These are phyloP conservation scores for Myotis lucifugus DNA, from an alignment of 2,113 vertebrate genomes.

Conservation along the genomic window DNA sequence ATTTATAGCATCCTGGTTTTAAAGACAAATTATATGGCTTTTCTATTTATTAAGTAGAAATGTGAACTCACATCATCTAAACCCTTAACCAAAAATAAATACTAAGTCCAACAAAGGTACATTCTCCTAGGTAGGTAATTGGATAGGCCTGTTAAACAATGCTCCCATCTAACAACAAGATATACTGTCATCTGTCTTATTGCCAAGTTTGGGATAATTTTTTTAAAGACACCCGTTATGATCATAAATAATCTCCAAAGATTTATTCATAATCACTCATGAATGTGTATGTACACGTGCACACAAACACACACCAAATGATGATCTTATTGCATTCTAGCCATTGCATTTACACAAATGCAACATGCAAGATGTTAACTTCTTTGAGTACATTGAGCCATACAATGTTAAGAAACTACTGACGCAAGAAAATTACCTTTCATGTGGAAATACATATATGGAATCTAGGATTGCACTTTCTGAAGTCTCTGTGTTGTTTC, in stretches of 20 bases:
- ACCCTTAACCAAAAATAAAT: not conserved
- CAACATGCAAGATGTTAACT: not conserved
- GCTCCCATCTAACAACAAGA: not conserved
- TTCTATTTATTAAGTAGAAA: not conserved
- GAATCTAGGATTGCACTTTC: not conserved
- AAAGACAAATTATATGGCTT: not conserved
- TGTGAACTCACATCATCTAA: not conserved
- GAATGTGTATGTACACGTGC: not conserved
- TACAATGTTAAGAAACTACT: not conserved
- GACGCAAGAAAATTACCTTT: slow-evolving; percentile 6
- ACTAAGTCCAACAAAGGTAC: not conserved
- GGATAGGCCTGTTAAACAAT: not conserved
- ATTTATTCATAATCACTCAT: not conserved
- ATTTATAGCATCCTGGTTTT: slow-evolving; percentile 3
- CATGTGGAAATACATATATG: not conserved
- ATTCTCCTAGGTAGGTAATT: not conserved
- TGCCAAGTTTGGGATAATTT: not conserved
- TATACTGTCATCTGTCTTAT: not conserved
- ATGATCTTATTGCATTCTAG: not conserved
- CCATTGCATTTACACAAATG: not conserved
- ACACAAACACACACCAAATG: not conserved
- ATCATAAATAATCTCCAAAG: not conserved
- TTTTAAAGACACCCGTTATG: not conserved
- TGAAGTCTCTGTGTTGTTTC: not conserved
- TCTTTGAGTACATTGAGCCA: not conserved